Evolutionary conservation across 1,140 invertebrate species (phyloP), one percentile per base, ranked within the genome.

Genomic region (Oncopeltus fasciatus): DNA sequence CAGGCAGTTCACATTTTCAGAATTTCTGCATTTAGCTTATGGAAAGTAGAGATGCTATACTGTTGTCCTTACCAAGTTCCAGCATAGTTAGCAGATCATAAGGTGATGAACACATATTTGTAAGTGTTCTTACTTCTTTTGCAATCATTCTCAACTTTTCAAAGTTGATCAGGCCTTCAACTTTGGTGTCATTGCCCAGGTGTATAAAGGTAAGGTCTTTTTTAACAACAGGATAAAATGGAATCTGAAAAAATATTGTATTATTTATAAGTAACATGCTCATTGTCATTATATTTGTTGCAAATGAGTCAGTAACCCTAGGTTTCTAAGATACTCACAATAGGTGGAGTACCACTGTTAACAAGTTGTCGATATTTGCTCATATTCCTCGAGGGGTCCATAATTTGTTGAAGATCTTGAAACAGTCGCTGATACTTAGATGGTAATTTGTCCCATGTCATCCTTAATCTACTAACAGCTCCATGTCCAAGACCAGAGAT

Each of bases 191-290:
- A 76, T 99, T 99, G 14, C 95, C 95, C 63, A 97, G 77, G 75
- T 99, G 90, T 66, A 98, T 96, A 71, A 99, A 99, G 20, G 94
- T 98, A 62, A 99, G 76, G 77, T 99, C 97, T 78, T 99, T 99
- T 69, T 92, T 92, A 1, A 95, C 90, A 20, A 95, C 88, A 9
- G 92, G 92, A 77, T 94, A 95, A 74, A 95, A 95, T 65, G 95
- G 95, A 74, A 98, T 95, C 86, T 88, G 70, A 61, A 77, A 77
- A 67, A 64, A 68, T 57, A 60, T n/a, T n/a, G n/a, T n/a, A n/a
- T 53, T 14, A n/a, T 29, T 27, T 33, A 44, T 56, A 58, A 47
- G 57, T 58, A 27, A 26, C 33, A 57, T 16, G 57, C 12, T 20
- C 27, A 11, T 53, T 24, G 20, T 53, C 9, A 14, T 11, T 21